A percentile compares a stretch with the other conserved stretches of the same genome.
Evolutionary conservation across 2,797 vertebrate genomes (phyloP).

Genomic region (Sebastes taczanowskii): DNA sequence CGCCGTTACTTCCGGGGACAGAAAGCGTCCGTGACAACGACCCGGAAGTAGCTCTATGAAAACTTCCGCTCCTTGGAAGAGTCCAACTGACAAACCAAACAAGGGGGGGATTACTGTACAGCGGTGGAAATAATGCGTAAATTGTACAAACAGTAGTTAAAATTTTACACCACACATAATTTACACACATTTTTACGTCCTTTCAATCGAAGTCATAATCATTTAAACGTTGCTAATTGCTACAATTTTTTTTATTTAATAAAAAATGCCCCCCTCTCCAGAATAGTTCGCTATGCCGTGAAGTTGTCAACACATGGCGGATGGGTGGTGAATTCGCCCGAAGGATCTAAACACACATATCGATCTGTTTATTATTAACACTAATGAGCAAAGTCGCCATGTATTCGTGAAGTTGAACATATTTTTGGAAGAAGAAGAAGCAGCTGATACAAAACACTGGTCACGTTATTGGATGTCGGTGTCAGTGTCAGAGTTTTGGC

Average conservation of each 20-base stretch:
- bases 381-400: fast-evolving
- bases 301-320: constrained; percentile 8
- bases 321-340: background rate
- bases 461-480: background rate
- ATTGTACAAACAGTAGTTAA: fast-evolving
- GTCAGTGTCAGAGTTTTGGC: constrained; percentile 44
- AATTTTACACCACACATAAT: fast-evolving
- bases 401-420: background rate
- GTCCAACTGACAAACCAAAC: constrained; percentile 26
- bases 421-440: background rate
- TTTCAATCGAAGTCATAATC: fast-evolving
- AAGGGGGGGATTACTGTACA: fast-evolving
- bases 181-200: fast-evolving
- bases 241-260: fast-evolving
- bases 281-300: background rate
- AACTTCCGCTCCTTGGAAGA: constrained; percentile 67
- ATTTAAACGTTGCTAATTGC: fast-evolving
- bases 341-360: background rate
- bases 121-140: background rate
- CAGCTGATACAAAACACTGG: background rate
- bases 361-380: background rate
- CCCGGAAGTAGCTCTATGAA: constrained; percentile 51
- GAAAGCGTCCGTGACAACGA: constrained; percentile 81
- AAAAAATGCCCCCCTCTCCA: fast-evolving
- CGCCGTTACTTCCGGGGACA: constrained; percentile 42